Evolutionary conservation across 2,888 invertebrate genomes (phyloP), one percentile per base, ranked within the genome.

Genomic region (Dryococelus australis): DNA sequence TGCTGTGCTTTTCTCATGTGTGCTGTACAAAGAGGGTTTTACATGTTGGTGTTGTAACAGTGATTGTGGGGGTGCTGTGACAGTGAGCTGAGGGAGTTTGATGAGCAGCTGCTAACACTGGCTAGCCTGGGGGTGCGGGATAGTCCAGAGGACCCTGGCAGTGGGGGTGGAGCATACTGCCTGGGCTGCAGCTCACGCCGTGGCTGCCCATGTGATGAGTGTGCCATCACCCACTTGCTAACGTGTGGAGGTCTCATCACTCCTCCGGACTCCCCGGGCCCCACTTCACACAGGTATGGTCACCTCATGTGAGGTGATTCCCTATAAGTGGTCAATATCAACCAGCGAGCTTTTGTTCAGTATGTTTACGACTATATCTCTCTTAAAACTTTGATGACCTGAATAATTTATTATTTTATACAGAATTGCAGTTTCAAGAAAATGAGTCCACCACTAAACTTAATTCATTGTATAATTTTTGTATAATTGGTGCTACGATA

Each of bases 81-180:
- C 65, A 91, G 91, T 43, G 90, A 91, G 85, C 88, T 90, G 26
- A 88, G 90, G 84, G 91, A 91, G 83, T 89, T 88, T 9, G 90
- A 90, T 79, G 89, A 90, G n/a, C 90, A 90, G 79, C 86, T 91
- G 79, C 89, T 90, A 28, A 88, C 89, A 26, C 87, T 90, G 27
- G 88, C 89, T 13, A 86, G 78, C 43, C 86, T 88, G 85, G 83
- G 88, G 27, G 86, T 87, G 26, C 86, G 88, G 13, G 86, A 87
- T 80, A 86, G 86, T 43, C 84, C 87, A 24, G 87, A 87, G 24
- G 87, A 85, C 78, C 86, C 85, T 27, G 53, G 65, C 16, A 81
- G 80, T 28, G 80, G 84, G 12, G 51, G 16, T 20, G 78, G 86
- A 24, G 87, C 51, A 6, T 85, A 86, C 47, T 89, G 89, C 87